Conservation (phyloP, 2,888 invertebrate species). For the Drosophila lutescens region DNA sequence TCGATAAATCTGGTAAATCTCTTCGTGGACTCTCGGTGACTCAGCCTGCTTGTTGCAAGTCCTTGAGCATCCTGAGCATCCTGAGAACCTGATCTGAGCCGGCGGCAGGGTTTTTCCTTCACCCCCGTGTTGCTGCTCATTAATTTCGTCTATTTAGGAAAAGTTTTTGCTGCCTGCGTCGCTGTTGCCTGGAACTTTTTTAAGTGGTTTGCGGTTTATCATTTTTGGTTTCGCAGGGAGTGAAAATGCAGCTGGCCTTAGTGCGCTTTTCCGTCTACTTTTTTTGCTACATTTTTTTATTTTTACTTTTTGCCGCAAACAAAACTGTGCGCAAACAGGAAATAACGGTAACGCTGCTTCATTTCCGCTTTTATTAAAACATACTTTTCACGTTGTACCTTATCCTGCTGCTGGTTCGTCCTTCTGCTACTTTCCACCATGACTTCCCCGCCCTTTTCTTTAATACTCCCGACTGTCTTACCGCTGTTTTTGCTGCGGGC, state of each 20-base stretch:
- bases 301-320: slow-evolving; percentile 49
- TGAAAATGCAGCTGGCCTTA: slow-evolving; percentile 57
- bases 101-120: slow-evolving; percentile 1
- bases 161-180: slow-evolving; percentile 45
- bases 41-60: not conserved
- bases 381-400: slow-evolving; percentile 76
- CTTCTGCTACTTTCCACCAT: not conserved
- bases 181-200: slow-evolving; percentile 57
- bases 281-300: not conserved
- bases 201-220: slow-evolving; percentile 75
- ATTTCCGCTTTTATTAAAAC: slow-evolving; percentile 80
- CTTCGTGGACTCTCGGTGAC: not conserved
- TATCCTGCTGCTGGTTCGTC: slow-evolving; percentile 56
- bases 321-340: slow-evolving; percentile 75
- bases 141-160: slow-evolving; percentile 73
- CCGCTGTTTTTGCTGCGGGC: slow-evolving; percentile 30
- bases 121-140: slow-evolving; percentile 58
- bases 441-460: slow-evolving; percentile 2
- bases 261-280: slow-evolving; percentile 18
- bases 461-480: slow-evolving; percentile 22
- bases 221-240: slow-evolving; percentile 52
- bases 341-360: slow-evolving; percentile 80
- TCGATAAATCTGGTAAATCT: slow-evolving; percentile 23
- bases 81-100: slow-evolving; percentile 23
- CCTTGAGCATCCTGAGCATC: not conserved